Percentiles rank a stretch among this genome's conserved stretches.
Evolutionary conservation across 53 echinoderm and acorn worm species (phyloP).

Genomic region (Antedon mediterranea): DNA sequence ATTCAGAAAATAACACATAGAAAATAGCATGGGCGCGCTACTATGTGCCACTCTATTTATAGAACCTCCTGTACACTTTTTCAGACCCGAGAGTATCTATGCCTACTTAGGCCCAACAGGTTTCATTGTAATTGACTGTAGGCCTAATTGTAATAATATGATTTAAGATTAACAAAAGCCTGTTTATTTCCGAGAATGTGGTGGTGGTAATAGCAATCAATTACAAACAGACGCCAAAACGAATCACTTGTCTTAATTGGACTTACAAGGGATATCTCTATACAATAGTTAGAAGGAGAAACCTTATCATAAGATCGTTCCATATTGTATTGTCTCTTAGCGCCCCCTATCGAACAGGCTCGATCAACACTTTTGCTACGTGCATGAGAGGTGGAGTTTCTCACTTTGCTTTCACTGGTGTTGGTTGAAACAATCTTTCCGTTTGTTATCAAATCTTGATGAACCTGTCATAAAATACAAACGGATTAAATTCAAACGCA

Average conservation of each 20-base stretch:
- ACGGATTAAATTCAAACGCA: constrained; percentile 1
- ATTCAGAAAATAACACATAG: too few relatives aligned
- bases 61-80: too few relatives aligned
- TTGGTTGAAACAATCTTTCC: not conserved
- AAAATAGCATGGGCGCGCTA: too few relatives aligned
- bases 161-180: too few relatives aligned
- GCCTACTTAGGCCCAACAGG: too few relatives aligned
- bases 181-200: too few relatives aligned
- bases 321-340: not conserved
- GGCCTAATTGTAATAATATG: too few relatives aligned
- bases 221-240: not conserved
- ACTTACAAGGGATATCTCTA: constrained; percentile 1
- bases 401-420: not conserved
- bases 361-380: not conserved
- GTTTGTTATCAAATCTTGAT: not conserved
- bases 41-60: too few relatives aligned
- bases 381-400: not conserved
- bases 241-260: not conserved
- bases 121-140: too few relatives aligned
- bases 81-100: too few relatives aligned
- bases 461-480: not conserved
- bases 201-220: not conserved
- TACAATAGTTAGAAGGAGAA: constrained; percentile 1
- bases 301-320: not conserved
- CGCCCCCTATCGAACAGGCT: not conserved